These are phyloP conservation scores for Acanthisitta chloris DNA, from an alignment of 2,113 vertebrate genomes.

Conservation along the genomic window DNA sequence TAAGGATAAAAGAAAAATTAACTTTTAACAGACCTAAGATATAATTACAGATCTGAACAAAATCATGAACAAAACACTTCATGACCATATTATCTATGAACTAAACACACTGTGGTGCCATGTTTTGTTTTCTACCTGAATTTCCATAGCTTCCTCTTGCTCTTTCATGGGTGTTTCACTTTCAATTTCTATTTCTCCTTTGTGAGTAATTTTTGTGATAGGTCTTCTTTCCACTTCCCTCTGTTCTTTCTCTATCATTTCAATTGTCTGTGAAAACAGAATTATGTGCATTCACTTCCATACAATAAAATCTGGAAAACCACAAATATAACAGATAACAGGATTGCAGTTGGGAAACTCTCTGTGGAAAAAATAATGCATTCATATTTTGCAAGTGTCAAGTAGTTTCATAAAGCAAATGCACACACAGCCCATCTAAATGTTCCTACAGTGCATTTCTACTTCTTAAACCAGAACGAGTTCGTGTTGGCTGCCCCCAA, in stretches of 20 bases:
- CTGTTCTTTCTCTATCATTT: constrained; percentile 99
- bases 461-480: neutral
- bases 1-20: neutral
- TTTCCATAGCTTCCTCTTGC: constrained; percentile 82
- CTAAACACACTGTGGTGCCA: neutral
- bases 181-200: constrained; percentile 99
- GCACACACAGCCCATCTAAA: neutral
- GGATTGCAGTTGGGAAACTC: neutral
- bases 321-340: neutral
- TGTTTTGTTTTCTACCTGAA: constrained; percentile 72
- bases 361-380: neutral
- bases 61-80: neutral
- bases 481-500: neutral
- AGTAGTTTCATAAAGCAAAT: neutral
- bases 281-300: neutral
- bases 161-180: constrained; percentile 91
- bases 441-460: neutral
- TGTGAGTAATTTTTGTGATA: constrained; percentile 98
- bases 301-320: neutral
- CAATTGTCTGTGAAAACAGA: constrained; percentile 86
- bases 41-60: neutral
- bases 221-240: constrained; percentile 93
- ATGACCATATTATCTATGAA: neutral
- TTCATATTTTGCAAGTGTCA: neutral
- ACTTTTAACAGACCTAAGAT: neutral